These are phyloP conservation scores for Ceratotherium simum DNA, from an alignment of 2,113 vertebrate genomes.

Conservation along the genomic window DNA sequence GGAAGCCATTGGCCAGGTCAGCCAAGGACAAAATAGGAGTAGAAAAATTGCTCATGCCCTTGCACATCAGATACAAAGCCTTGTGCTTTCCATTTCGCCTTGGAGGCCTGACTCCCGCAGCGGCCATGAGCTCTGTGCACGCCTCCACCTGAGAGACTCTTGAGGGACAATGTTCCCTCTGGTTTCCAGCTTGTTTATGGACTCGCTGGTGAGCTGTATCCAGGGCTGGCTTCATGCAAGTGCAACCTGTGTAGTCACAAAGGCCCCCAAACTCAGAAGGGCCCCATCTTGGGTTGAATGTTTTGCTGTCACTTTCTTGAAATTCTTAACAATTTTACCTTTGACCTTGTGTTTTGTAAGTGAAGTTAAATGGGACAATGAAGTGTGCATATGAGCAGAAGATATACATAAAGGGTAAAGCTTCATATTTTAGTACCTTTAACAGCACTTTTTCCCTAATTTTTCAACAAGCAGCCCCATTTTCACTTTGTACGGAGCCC, in stretches of 20 bases:
- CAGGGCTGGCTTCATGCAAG: rapidly evolving
- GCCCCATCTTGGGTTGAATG: neutral
- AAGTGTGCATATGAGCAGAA: neutral
- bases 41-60: neutral
- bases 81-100: neutral
- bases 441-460: too few relatives aligned
- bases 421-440: neutral
- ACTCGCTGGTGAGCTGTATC: too few relatives aligned
- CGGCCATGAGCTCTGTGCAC: too few relatives aligned
- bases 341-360: neutral
- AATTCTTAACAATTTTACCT: neutral
- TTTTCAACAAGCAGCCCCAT: neutral
- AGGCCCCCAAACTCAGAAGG: neutral
- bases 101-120: neutral
- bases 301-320: neutral
- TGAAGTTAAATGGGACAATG: neutral
- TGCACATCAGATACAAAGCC: neutral
- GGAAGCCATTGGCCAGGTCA: neutral
- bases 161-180: neutral
- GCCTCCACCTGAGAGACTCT: neutral
- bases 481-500: neutral
- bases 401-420: neutral
- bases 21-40: neutral
- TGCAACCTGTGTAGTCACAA: too few relatives aligned
- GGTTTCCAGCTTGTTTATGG: neutral